Conservation (phyloP, 2,888 invertebrate genomes). For the Cosmia trapezina region DNA sequence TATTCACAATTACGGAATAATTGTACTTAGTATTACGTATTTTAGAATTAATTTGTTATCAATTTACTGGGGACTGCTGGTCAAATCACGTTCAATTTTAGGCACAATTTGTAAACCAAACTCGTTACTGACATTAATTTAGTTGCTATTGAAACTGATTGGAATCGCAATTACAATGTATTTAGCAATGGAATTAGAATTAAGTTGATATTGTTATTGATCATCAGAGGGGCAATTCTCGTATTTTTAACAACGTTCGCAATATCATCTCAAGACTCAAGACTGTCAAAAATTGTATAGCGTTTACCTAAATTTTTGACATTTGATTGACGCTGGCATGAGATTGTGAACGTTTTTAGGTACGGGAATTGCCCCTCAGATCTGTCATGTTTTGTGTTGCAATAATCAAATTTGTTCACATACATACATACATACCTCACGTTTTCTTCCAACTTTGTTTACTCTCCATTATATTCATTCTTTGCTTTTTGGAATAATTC, state of each 20-base stretch:
- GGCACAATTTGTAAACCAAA: slow-evolving; percentile 23
- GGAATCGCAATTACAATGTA: slow-evolving; percentile 9
- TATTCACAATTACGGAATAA: no score
- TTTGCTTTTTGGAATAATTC: neutral
- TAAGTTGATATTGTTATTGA: neutral
- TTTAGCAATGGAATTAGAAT: slow-evolving; percentile 5
- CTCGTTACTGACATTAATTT: slow-evolving; percentile 28
- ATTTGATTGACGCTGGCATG: no score
- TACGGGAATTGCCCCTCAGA: no score
- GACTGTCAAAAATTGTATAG: no score
- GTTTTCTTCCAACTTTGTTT: neutral
- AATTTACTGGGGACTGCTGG: neutral
- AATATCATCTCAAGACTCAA: no score
- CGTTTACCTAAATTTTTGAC: no score
- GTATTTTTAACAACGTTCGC: no score
- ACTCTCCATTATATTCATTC: neutral
- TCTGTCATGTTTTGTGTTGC: neutral
- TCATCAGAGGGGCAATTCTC: no score
- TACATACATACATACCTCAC: no score
- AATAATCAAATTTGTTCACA: neutral
- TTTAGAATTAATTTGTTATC: no score
- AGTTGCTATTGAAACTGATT: slow-evolving; percentile 11
- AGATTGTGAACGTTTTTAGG: no score
- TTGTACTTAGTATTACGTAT: no score
- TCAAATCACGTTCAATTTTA: slow-evolving; percentile 14